Base-by-base conservation (phyloP, 2,888 invertebrate genomes). In the Teinopalpus imperialis region DNA sequence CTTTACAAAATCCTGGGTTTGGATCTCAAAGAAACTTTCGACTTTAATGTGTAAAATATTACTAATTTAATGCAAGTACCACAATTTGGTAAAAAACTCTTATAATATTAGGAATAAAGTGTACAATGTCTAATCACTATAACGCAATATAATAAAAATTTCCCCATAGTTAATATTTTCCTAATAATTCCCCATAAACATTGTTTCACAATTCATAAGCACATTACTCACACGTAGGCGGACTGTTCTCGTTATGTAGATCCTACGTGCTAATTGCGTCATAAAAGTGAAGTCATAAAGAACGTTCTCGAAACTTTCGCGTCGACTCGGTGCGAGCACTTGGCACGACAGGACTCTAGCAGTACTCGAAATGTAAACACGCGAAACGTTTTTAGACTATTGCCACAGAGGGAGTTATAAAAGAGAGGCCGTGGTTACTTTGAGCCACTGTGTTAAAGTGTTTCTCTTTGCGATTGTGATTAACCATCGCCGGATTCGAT, bases 281-380 rank as follows among this genome's bases (percentile, higher is more conserved):
- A 40, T 45, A 45, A 45, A 45, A 45, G 32, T 32, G 26, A 45
- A 45, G 32, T 29, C 27, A 34, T 45, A 45, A 43, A 37, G 43
- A 30, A 40, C 34, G 27, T 27, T 34, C 34, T 40, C 27, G 45
- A 45, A 44, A 45, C 26, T 45, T 45, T 39, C 34, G n/a, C 34
- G 27, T 35, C 43, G 20, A 27, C 9, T 24, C 8, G 24, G 24
- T 21, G 43, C n/a, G 39, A 23, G 36, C 39, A 40, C 27, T 45
- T 32, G 34, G 27, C 34, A 32, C 13, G 24, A 21, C 45, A 39
- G 45, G 34, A 32, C 24, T 16, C 27, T 2, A 8, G n/a, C 30
- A 4, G 23, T 12, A 24, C 39, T 45, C 27, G 27, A 31, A 40
- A 45, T 40, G 32, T 45, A 45, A 45, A 45, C 45, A 45, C 14